Percentiles rank a stretch among this genome's conserved stretches.
Evolutionary conservation across 2,113 vertebrate species (phyloP).

Genomic region (Shinisaurus crocodilurus): DNA sequence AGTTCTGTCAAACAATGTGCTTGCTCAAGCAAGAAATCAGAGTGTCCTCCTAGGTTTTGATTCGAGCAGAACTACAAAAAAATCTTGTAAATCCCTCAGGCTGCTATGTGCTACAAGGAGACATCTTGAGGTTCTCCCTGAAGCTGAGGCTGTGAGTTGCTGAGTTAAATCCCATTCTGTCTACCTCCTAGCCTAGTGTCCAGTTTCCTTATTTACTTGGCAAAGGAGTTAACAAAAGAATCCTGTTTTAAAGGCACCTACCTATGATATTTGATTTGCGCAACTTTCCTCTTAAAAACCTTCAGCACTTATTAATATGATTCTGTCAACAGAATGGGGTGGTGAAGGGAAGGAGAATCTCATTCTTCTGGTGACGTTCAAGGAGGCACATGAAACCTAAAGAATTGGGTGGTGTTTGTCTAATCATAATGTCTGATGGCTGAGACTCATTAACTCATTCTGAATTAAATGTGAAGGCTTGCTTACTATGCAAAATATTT

Average conservation of each 20-base stretch:
- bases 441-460: background rate
- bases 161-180: conserved; percentile 39
- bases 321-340: conserved; percentile 16
- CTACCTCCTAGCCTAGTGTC: conserved; percentile 6
- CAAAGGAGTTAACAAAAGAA: conserved; percentile 51
- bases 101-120: background rate
- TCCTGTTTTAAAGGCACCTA: conserved; percentile 54
- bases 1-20: background rate
- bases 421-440: background rate
- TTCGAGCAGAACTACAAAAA: background rate
- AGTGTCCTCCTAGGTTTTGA: background rate
- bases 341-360: background rate
- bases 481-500: background rate
- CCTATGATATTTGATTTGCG: conserved; percentile 4
- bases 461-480: background rate
- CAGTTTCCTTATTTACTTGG: conserved; percentile 57
- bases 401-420: background rate
- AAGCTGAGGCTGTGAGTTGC: conserved; percentile 10
- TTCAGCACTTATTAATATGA: conserved; percentile 36
- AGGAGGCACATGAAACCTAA: conserved; percentile 32
- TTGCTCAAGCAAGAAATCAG: conserved; percentile 15
- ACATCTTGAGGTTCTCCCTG: conserved; percentile 22
- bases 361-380: conserved; percentile 37
- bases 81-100: conserved; percentile 38
- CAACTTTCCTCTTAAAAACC: conserved; percentile 32